Base-by-base conservation (phyloP, 2,113 vertebrate species). In the Psammodynastes pulverulentus region DNA sequence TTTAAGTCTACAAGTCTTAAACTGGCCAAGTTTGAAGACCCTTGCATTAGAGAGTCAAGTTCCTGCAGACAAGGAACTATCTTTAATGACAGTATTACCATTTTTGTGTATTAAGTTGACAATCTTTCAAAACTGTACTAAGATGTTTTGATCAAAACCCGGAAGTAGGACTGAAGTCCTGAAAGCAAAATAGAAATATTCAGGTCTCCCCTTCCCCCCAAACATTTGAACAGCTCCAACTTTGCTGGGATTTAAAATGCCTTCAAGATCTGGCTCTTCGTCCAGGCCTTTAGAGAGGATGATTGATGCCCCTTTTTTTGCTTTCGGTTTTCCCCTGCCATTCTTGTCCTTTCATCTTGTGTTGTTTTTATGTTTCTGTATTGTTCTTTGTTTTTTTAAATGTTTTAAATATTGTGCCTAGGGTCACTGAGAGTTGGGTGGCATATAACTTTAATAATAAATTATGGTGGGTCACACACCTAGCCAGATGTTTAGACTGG, bases 51-150 rank as follows among this genome's bases (percentile, higher is more conserved):
- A 45, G 9, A 1, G 2, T 87, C 43, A 91, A 52, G 5, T 23
- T 93, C n/a, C 12, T n/a, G 24, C 53, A 39, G 39, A 88, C 0
- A 13, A 7, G 0, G 72, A 54, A 53, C 39, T 45, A 87, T 90
- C 29, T n/a, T 45, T 94, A 84, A 87, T 0, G 26, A 34, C 29
- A 85, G 23, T 34, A 62, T 90, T 84, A 53, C 9, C 79, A 17
- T 6, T 26, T 2, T 58, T 90, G 5, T 87, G 19, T 54, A 15
- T 79, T 45, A 92, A 91, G 89, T 1, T 79, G 72, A 92, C 85
- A 90, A 88, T 26, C 45, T 92, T 72, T 88, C 29, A 13, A 96
- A 91, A 12, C 90, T 90, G 84, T 3, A 34, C 3, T 86, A 6
- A 39, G 92, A 86, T 9, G 79, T 45, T 92, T 54, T 56, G 13